phyloP scores from a whole-genome alignment of 2,797 vertebrate species.

The Eurystomus glaucurus region DNA sequence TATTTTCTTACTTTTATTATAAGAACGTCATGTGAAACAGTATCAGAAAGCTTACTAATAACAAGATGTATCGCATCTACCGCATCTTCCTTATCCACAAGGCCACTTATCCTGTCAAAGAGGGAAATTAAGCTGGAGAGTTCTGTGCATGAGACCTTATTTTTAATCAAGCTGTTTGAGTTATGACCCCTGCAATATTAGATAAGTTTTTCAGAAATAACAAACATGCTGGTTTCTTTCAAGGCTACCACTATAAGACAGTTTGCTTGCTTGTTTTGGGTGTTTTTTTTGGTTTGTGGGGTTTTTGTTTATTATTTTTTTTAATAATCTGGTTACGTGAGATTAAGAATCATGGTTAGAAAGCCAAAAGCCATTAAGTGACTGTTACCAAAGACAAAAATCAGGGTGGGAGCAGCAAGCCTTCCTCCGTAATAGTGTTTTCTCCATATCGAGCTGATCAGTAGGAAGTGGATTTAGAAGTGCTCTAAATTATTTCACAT shows the following conservation, averaged over 20 bases:
- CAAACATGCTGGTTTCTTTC: neutral
- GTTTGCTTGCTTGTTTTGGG: neutral
- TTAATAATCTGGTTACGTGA: neutral
- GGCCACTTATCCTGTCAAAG: constrained; percentile 41
- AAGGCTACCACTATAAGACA: neutral
- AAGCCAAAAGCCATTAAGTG: constrained; percentile 26
- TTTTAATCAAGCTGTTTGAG: constrained; percentile 36
- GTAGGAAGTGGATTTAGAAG: constrained; percentile 65
- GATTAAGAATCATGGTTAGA: constrained; percentile 25
- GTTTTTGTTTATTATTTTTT: neutral
- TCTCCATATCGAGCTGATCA: constrained; percentile 63
- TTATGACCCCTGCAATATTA: constrained; percentile 20
- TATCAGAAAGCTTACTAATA: constrained; percentile 48
- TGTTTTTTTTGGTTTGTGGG: neutral
- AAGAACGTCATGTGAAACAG: neutral
- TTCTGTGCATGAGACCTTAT: neutral
- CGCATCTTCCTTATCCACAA: constrained; percentile 2
- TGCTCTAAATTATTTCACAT: constrained; percentile 68
- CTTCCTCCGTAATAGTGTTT: constrained; percentile 38
- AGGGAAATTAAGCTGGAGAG: constrained; percentile 34
- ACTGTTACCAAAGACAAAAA: constrained; percentile 50
- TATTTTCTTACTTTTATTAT: constrained; percentile 61
- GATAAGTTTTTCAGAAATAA: constrained; percentile 11
- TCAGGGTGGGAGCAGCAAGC: constrained; percentile 46
- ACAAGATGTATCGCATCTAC: neutral